These are phyloP conservation scores for Paradisaea rubra DNA, from an alignment of 2,113 vertebrate genomes.

Conservation along the genomic window DNA sequence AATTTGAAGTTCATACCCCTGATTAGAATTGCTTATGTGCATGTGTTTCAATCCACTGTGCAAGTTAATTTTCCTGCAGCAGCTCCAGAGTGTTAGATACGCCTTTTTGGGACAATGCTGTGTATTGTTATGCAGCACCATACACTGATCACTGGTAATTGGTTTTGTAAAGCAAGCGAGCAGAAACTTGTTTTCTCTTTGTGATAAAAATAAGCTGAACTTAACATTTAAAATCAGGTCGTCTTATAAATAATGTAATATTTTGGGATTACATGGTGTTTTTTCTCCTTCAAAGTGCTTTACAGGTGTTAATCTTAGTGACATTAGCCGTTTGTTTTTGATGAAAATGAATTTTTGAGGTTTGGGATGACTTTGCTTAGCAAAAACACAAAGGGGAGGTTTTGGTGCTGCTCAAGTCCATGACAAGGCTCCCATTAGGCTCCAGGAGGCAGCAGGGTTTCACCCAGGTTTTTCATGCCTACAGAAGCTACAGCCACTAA, in stretches of 20 bases:
- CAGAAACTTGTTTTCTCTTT: constrained; percentile 54
- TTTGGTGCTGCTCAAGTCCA: neutral
- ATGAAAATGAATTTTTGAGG: neutral
- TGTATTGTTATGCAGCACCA: constrained; percentile 43
- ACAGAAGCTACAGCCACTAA: neutral
- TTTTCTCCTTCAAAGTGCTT: constrained; percentile 39
- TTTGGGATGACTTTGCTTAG: neutral
- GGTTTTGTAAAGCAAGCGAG: constrained; percentile 55
- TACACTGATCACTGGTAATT: constrained; percentile 49
- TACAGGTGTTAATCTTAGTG: constrained; percentile 39
- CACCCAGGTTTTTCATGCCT: neutral
- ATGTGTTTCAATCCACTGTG: neutral
- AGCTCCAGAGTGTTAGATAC: neutral
- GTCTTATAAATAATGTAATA: constrained; percentile 55
- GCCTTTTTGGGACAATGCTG: constrained; percentile 18
- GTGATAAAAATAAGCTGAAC: constrained; percentile 56
- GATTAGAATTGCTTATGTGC: constrained; percentile 23
- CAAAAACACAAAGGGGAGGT: neutral
- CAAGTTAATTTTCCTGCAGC: constrained; percentile 22
- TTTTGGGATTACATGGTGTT: neutral
- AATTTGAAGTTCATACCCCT: neutral
- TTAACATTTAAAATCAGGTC: constrained; percentile 60
- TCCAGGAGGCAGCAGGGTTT: constrained; percentile 58
- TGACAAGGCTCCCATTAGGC: neutral
- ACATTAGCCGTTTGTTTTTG: neutral